Conservation (phyloP, 2,888 invertebrate genomes). For the Hirtodrosophila duncani region DNA sequence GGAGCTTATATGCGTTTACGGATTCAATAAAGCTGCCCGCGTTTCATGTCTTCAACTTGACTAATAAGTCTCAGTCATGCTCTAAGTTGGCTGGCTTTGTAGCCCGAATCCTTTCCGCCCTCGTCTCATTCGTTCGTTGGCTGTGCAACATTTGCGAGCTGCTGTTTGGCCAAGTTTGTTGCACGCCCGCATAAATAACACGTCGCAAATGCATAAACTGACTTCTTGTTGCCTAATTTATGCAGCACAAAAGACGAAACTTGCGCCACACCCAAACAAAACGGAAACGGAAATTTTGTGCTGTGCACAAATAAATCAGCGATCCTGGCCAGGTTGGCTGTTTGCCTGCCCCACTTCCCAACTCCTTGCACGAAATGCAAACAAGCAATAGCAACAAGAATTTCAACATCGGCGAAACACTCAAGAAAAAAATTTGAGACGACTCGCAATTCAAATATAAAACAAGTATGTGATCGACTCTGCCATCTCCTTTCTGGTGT, state of each 20-base stretch:
- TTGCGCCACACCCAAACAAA: conserved; percentile 15
- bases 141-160: conserved; percentile 51
- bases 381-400: conserved; percentile 45
- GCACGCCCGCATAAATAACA: conserved; percentile 70
- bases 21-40: conserved; percentile 49
- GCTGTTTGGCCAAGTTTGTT: conserved; percentile 52
- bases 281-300: conserved; percentile 72
- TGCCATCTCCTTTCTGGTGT: no score
- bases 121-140: conserved; percentile 25
- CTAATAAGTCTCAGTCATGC: conserved; percentile 56
- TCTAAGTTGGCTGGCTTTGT: conserved; percentile 25
- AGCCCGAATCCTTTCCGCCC: neutral
- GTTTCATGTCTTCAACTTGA: conserved; percentile 46
- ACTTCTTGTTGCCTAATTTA: conserved; percentile 71
- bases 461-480: no score
- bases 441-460: no score
- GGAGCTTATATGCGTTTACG: conserved; percentile 31
- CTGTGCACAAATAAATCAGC: conserved; percentile 70
- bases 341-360: conserved; percentile 21
- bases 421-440: no score
- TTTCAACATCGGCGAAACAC: conserved; percentile 43
- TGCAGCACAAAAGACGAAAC: conserved; percentile 59
- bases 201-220: conserved; percentile 71
- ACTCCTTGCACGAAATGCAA: conserved; percentile 69
- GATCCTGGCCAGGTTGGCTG: conserved; percentile 44